Base-by-base conservation (phyloP, 2,888 invertebrate species). In the Meteorus colon region DNA sequence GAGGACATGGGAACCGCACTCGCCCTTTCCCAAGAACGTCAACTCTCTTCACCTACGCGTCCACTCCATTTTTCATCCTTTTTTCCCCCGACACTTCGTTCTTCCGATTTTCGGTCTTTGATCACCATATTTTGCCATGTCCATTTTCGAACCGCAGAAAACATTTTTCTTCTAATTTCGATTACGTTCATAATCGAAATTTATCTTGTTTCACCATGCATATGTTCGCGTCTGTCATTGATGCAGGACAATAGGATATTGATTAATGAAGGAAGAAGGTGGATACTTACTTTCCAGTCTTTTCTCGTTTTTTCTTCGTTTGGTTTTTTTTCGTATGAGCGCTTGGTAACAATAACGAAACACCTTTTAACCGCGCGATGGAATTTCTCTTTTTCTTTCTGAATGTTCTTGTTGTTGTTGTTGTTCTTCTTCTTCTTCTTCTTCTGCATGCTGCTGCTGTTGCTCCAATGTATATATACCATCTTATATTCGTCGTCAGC, bases 271-370 rank as follows among this genome's bases (percentile, higher is more conserved):
- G 12, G 41, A 41, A 6, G 16, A 48, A 48, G 4, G 14, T 48
- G 16, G 3, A 55, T 48, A 14, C 24, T 48, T n/a, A 1, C 10
- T 67, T 37, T 8, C 2, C 34, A 6, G 34, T 34, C 8, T 34
- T 34, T 8, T 34, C 2, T 34, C 24, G 31, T 19, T 55, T 69
- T 69, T 34, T 34, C 16, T 48, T 29, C n/a, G 4, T 12, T 29
- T 51, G 29, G 5, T 29, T 76, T 24, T n/a, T 79, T 74, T 74
- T 73, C 55, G 78, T 65, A 63, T 70, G 78, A 69, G 81, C 84
- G 84, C 88, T 80, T 88, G 85, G 87, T 88, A 88, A 88, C 87
- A 87, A 88, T 88, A 88, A 87, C 85, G 87, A 87, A 86, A 86
- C 87, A 87, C 86, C 87, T 87, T 85, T 87, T 84, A 55, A 55